phyloP scores from a whole-genome alignment of 2,888 invertebrate genomes.

The Eilema caniola region DNA sequence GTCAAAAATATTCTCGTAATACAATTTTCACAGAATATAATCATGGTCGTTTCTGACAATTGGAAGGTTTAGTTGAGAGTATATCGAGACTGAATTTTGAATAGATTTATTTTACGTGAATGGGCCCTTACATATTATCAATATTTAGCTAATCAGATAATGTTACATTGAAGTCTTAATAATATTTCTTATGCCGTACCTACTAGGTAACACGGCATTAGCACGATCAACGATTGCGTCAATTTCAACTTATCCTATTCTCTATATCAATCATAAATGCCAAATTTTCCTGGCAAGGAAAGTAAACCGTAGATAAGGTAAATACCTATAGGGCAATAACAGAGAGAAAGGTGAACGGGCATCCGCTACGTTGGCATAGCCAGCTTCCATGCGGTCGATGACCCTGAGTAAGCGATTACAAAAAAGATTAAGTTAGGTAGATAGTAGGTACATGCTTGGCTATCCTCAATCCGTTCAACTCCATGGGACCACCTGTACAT shows the following conservation, averaged over 20 bases:
- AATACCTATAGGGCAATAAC: conserved; percentile 71
- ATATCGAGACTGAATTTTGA: too few species aligned
- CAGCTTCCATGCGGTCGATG: conserved; percentile 83
- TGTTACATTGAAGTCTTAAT: too few species aligned
- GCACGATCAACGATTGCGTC: too few species aligned
- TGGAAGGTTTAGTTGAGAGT: too few species aligned
- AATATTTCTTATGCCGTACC: too few species aligned
- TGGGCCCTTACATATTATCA: too few species aligned
- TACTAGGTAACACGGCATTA: too few species aligned
- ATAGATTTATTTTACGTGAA: too few species aligned
- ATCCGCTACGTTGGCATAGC: conserved; percentile 76
- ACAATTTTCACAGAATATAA: too few species aligned
- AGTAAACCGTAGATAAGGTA: conserved; percentile 58
- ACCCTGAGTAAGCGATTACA: conserved; percentile 79
- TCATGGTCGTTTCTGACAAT: too few species aligned
- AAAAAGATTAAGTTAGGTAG: conserved; percentile 78
- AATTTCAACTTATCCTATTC: neutral
- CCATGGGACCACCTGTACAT: conserved; percentile 20
- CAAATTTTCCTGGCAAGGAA: conserved; percentile 57
- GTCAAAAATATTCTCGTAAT: too few species aligned
- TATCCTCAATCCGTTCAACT: conserved; percentile 20
- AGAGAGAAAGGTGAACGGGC: conserved; percentile 79
- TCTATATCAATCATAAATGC: conserved; percentile 12
- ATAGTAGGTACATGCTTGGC: conserved; percentile 57
- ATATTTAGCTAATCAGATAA: too few species aligned